Conservation (phyloP, 2,113 vertebrate species). For the Cyprinodon variegatus region DNA sequence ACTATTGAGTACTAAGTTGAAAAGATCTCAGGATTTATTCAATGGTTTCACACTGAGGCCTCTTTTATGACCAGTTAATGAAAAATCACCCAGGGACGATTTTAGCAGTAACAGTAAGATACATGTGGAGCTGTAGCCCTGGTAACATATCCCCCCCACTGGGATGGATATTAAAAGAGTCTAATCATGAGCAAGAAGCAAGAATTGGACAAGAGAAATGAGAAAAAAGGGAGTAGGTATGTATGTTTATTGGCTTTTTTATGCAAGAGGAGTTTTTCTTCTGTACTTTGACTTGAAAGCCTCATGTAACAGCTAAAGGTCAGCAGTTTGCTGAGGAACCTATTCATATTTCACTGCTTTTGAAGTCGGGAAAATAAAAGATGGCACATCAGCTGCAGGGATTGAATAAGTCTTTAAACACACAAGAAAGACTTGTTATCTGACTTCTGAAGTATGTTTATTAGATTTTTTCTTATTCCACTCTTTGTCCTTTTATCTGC, state of each 20-base stretch:
- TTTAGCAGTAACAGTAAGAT: constrained; percentile 60
- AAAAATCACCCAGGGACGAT: constrained; percentile 64
- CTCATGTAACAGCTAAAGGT: constrained; percentile 23
- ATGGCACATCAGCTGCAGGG: constrained; percentile 22
- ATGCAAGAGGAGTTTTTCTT: constrained; percentile 30
- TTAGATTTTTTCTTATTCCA: neutral
- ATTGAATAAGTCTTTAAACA: constrained; percentile 28
- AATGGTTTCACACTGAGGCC: constrained; percentile 49
- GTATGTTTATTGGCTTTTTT: constrained; percentile 8
- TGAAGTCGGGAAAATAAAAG: constrained; percentile 40
- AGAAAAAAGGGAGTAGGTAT: constrained; percentile 20
- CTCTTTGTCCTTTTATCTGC: neutral
- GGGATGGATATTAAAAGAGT: constrained; percentile 68
- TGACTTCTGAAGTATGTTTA: constrained; percentile 8
- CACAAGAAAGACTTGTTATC: constrained; percentile 30
- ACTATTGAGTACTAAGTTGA: constrained; percentile 13
- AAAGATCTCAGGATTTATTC: constrained; percentile 41
- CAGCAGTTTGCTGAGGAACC: constrained; percentile 30
- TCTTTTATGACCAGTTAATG: constrained; percentile 70
- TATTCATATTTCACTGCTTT: constrained; percentile 36
- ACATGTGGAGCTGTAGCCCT: constrained; percentile 54
- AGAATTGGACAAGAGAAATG: constrained; percentile 15
- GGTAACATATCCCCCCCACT: constrained; percentile 46
- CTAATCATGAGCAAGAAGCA: constrained; percentile 56
- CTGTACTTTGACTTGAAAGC: constrained; percentile 40